Evolutionary conservation across 2,113 vertebrate species (phyloP).

Genomic region (Amia ocellicauda): DNA sequence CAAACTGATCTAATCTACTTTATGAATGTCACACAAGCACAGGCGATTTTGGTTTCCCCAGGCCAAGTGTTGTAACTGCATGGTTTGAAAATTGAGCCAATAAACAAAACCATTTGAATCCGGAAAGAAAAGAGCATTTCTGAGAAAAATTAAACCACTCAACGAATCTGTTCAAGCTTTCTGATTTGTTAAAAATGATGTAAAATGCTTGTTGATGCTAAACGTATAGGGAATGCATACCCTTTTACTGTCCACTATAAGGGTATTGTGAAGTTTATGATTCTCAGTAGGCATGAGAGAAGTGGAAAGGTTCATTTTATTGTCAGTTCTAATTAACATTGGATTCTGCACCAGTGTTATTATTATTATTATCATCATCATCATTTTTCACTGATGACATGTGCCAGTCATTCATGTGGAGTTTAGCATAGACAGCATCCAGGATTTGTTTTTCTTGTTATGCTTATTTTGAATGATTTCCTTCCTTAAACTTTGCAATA

Average conservation of each 20-base stretch:
- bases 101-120: constrained; percentile 31
- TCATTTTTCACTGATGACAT: too few species aligned
- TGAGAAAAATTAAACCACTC: background rate
- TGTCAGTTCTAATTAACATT: constrained; percentile 50
- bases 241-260: background rate
- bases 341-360: constrained; percentile 25
- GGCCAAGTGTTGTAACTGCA: constrained; percentile 37
- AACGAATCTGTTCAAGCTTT: background rate
- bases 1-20: constrained; percentile 56
- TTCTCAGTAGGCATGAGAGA: constrained; percentile 21
- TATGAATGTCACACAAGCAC: constrained; percentile 49
- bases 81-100: constrained; percentile 11
- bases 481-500: too few species aligned
- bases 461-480: too few species aligned
- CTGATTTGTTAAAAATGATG: too few species aligned
- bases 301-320: constrained; percentile 39
- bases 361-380: too few species aligned
- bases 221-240: too few species aligned
- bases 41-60: constrained; percentile 30
- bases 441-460: too few species aligned
- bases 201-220: background rate
- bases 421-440: too few species aligned
- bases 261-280: constrained; percentile 8
- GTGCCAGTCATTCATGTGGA: too few species aligned
- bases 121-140: constrained; percentile 16